Evolutionary conservation across 30 jellyfish, hydroid and myxozoan genomes (phyloP).

Genomic region (Pelagia noctiluca): DNA sequence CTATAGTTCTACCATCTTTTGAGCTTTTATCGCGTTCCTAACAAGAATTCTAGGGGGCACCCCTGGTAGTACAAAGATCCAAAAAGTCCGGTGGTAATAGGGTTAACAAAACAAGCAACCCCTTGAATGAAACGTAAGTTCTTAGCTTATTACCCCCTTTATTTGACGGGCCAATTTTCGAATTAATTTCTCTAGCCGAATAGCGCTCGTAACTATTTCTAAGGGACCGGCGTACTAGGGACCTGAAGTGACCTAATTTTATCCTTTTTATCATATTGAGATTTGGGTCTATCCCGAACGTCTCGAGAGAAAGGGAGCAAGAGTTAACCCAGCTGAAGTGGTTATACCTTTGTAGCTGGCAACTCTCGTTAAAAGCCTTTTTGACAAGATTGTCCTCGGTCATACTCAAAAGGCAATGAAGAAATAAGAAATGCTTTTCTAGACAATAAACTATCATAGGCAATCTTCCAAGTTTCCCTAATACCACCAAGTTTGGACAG

Average conservation of each 20-base stretch:
- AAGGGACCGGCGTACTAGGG: background rate
- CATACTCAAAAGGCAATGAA: background rate
- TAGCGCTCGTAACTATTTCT: background rate
- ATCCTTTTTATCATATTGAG: too few species aligned
- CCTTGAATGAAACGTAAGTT: too few species aligned
- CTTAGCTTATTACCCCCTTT: background rate
- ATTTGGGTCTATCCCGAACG: background rate
- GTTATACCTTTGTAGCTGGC: background rate
- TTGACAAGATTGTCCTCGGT: background rate
- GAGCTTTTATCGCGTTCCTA: too few species aligned
- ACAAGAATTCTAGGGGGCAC: too few species aligned
- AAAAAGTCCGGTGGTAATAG: too few species aligned
- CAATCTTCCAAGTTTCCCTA: too few species aligned
- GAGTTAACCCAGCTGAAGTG: background rate
- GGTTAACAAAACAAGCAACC: too few species aligned
- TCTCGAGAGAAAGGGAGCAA: background rate
- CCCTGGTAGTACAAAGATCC: too few species aligned
- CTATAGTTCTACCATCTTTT: too few species aligned
- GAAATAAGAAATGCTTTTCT: background rate
- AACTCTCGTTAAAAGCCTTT: background rate
- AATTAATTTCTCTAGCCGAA: background rate
- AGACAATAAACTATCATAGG: too few species aligned
- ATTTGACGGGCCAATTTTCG: background rate
- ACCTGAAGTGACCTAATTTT: background rate
- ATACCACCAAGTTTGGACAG: too few species aligned